Evolutionary conservation across 37 sponge, comb jelly and placozoan genomes (phyloP), one percentile per base, ranked within the genome.

Genomic region (Ephydatia muelleri): DNA sequence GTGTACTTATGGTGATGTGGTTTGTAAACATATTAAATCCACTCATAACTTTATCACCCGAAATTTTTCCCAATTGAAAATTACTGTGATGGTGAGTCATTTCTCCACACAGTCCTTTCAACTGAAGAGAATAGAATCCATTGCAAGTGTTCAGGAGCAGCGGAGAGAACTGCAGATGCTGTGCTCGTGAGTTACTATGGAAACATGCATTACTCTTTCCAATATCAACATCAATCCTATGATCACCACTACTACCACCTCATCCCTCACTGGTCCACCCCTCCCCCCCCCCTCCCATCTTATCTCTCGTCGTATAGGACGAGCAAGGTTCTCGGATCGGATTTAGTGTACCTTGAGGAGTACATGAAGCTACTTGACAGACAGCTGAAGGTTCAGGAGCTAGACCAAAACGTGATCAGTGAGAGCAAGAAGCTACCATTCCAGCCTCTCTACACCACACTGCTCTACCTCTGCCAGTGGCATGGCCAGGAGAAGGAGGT

Each of bases 401-500:
- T 8, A 27, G 38, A 38, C 23, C 40, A 35, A 23, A 36, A 40
- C 32, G 38, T 38, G 12, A 5, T 71, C 23, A 14, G 32, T 71
- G 32, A 34, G 57, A 57, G 57, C 57, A 57, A 11, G 19, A 57
- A 57, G 57, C 57, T 57, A 5, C 70, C 84, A 16, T 88, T 81
- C 88, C 69, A 34, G 5, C 67, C 92, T 29, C 76, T 91, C 49
- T 72, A 49, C n/a, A 79, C 81, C 32, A 91, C 89, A 67, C 81
- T 91, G 25, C 83, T 80, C 38, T 84, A 87, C 78, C 79, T 79
- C 80, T 91, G 81, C 36, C 36, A 67, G 32, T 80, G 35, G 28
- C 85, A 87, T 27, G 32, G 67, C 2, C 70, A 70, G 1, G 67
- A 40, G 5, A 68, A 65, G 19, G 84, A 78, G 71, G 81, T 88